Conservation (phyloP, 1,140 invertebrate species). For the Aleiodes sp. region DNA sequence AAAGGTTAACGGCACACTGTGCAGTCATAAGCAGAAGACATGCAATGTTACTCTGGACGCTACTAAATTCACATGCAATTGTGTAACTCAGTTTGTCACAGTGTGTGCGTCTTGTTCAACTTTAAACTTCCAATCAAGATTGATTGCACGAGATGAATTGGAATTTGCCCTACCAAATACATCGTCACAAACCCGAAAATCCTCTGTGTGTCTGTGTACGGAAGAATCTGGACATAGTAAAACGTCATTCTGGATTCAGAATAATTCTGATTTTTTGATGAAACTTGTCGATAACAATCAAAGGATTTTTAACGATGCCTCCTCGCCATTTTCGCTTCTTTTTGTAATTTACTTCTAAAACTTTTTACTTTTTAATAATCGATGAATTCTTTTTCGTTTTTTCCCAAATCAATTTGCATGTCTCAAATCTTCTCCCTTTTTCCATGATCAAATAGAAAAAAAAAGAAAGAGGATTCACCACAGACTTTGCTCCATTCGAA, state of each 20-base stretch:
- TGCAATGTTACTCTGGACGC: neutral
- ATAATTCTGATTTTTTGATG: too few relatives aligned
- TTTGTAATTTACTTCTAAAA: neutral
- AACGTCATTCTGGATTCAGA: neutral
- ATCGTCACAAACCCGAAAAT: constrained; percentile 20
- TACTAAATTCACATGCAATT: constrained; percentile 11
- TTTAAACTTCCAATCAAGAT: constrained; percentile 53
- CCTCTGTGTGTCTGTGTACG: neutral
- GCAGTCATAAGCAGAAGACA: constrained; percentile 2
- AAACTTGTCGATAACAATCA: neutral
- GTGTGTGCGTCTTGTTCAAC: constrained; percentile 23
- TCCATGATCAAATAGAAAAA: too few relatives aligned
- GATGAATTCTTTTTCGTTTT: neutral
- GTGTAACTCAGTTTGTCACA: constrained; percentile 22
- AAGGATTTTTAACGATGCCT: constrained; percentile 9
- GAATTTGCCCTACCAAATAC: constrained; percentile 47
- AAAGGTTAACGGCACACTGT: neutral
- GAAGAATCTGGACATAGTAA: neutral
- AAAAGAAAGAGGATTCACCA: too few relatives aligned
- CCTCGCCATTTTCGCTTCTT: neutral
- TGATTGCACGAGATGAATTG: constrained; percentile 53
- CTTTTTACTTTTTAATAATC: neutral
- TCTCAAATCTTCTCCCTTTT: neutral
- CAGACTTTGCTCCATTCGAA: neutral
- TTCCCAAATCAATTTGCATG: neutral